Percentiles rank a stretch among this genome's conserved stretches.
phyloP scores from a whole-genome alignment of 1,140 invertebrate species.

The Drosophila willistoni region DNA sequence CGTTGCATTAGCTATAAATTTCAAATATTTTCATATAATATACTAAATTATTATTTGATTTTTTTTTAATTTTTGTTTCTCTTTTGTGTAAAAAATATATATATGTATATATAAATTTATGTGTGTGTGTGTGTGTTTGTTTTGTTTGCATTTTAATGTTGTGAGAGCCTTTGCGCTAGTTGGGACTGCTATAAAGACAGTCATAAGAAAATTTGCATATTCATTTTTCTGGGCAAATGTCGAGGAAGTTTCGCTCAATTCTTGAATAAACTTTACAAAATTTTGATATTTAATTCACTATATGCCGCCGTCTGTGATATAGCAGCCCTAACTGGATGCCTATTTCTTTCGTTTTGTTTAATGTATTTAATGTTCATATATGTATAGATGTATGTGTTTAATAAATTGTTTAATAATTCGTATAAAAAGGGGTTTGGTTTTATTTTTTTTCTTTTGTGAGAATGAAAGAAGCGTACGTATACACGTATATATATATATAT shows the following conservation, averaged over 20 bases:
- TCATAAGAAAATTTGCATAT: not conserved
- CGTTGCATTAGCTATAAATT: constrained; percentile 69
- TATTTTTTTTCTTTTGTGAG: constrained; percentile 40
- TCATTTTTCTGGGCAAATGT: constrained; percentile 33
- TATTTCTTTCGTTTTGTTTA: constrained; percentile 32
- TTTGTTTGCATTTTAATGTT: too few species aligned
- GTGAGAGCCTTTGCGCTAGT: constrained; percentile 35
- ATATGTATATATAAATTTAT: constrained; percentile 26
- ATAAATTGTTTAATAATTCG: constrained; percentile 73
- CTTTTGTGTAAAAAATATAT: constrained; percentile 4
- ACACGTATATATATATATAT: constrained; percentile 27
- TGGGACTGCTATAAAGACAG: constrained; percentile 51
- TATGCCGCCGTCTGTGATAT: constrained; percentile 40
- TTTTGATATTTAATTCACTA: constrained; percentile 17
- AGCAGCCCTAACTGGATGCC: constrained; percentile 59
- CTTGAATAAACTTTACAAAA: constrained; percentile 27
- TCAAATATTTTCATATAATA: constrained; percentile 55
- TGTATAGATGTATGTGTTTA: constrained; percentile 38
- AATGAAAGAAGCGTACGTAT: constrained; percentile 64
- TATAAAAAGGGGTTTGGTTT: constrained; percentile 52
- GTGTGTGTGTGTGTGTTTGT: constrained; percentile 17
- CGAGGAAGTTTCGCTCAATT: not conserved
- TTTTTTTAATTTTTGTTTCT: constrained; percentile 16
- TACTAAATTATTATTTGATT: constrained; percentile 45
- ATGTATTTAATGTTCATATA: constrained; percentile 29